phyloP scores from a whole-genome alignment of 1,140 invertebrate genomes.

The Lordiphosa clarofinis region DNA sequence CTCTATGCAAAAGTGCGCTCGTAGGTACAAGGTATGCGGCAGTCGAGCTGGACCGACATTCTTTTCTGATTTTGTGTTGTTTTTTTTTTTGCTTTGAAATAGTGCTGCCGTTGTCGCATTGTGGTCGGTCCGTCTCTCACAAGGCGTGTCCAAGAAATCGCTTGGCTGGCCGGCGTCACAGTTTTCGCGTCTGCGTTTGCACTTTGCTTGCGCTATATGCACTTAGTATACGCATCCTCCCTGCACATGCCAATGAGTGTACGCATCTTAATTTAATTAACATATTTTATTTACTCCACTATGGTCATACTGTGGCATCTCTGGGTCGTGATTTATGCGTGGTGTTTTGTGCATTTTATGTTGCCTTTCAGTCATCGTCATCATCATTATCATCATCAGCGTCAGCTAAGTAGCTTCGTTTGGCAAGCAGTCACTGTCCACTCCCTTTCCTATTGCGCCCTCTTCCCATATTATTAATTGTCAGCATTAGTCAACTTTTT shows the following conservation, averaged over 20 bases:
- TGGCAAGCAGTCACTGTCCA: constrained; percentile 18
- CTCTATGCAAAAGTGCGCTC: too few species aligned
- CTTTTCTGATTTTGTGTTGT: constrained; percentile 3
- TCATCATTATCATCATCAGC: constrained; percentile 8
- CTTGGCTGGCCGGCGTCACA: constrained; percentile 70
- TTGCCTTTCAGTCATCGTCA: constrained; percentile 37
- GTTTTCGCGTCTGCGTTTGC: constrained; percentile 47
- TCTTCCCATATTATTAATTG: constrained; percentile 49
- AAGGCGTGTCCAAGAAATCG: constrained; percentile 70
- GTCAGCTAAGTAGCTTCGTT: constrained; percentile 39
- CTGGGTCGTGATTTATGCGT: constrained; percentile 46
- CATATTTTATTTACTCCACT: constrained; percentile 56
- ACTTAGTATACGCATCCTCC: not conserved
- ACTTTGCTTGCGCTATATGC: constrained; percentile 2
- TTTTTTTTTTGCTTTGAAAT: constrained; percentile 49
- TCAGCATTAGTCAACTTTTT: constrained; percentile 58
- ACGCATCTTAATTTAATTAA: constrained; percentile 71
- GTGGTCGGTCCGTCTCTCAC: constrained; percentile 55
- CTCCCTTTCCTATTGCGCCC: constrained; percentile 21
- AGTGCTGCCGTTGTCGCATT: constrained; percentile 56
- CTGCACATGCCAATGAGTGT: constrained; percentile 39
- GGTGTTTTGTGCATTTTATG: constrained; percentile 48
- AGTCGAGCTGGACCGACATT: too few species aligned
- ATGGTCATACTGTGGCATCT: constrained; percentile 9
- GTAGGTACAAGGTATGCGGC: too few species aligned